phyloP scores from a whole-genome alignment of 2,113 vertebrate species.

The Plestiodon gilberti region DNA sequence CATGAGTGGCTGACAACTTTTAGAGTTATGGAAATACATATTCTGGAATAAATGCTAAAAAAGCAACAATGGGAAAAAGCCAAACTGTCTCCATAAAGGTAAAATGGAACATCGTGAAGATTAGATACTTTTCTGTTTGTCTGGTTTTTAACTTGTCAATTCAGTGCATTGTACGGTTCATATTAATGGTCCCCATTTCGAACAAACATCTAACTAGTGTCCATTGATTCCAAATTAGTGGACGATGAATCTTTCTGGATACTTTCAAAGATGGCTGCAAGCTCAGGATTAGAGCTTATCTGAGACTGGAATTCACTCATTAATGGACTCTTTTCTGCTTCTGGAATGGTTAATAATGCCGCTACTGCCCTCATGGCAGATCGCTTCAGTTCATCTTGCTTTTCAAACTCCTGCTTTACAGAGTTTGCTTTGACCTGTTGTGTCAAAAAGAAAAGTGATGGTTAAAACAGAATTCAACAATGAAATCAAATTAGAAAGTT shows the following conservation, averaged over 20 bases:
- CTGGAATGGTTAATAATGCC: conserved; percentile 96
- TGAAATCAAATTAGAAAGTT: not conserved
- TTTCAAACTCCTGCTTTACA: conserved; percentile 98
- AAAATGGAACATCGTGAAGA: conserved; percentile 86
- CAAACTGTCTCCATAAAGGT: conserved; percentile 80
- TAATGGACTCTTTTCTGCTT: conserved; percentile 96
- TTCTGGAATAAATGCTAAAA: conserved; percentile 86
- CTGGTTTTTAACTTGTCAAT: conserved; percentile 81
- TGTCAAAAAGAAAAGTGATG: not conserved
- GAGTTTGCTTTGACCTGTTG: conserved; percentile 96
- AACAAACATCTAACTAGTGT: conserved; percentile 92
- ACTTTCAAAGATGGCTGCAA: conserved; percentile 98
- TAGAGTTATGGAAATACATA: conserved; percentile 80
- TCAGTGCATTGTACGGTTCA: conserved; percentile 94
- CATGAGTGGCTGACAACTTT: conserved; percentile 79
- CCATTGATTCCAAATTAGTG: conserved; percentile 98
- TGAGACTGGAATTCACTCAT: conserved; percentile 99
- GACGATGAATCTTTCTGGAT: conserved; percentile 98
- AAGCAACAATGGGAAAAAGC: conserved; percentile 84
- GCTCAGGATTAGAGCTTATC: conserved; percentile 98
- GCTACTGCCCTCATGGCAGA: conserved; percentile 98
- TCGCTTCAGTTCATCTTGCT: conserved; percentile 97
- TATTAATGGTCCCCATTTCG: conserved; percentile 80
- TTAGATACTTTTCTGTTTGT: conserved; percentile 80
- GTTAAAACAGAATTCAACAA: not conserved